Base-by-base conservation (phyloP, 2,888 invertebrate genomes). In the Xestobium rufovillosum region DNA sequence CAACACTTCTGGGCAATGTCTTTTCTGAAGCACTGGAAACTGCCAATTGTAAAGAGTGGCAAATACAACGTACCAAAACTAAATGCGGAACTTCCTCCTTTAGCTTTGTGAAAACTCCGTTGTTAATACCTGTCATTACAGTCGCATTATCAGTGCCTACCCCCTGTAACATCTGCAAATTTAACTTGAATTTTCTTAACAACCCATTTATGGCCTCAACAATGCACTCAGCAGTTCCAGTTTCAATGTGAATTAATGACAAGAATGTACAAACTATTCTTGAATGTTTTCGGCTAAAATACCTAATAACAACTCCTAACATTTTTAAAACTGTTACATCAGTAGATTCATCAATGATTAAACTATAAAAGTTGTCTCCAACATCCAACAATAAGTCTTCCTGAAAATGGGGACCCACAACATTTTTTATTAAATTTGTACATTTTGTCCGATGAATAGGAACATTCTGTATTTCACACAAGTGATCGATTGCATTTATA, bases 131-230 rank as follows among this genome's bases (percentile, higher is more conserved):
- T 6, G 46, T 41, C 59, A 63, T 62, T 2, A 56, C 58, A 11
- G 54, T 49, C 3, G 56, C 56, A 47, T 60, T 60, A 36, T 63
- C 60, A 15, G 55, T 57, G 9, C 59, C 60, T 34, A 59, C 51
- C 19, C 53, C 57, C 42, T 45, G 12, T 14, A 35, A 28, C 16
- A n/a, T n/a, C n/a, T n/a, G n/a, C n/a, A n/a, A n/a, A n/a, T n/a
- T n/a, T n/a, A n/a, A n/a, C n/a, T 33, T 33, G 31, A 26, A 41
- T 38, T 42, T 41, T 25, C 26, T 17, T 17, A 47, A 28, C 4
- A 37, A 31, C 14, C 14, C 15, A 29, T 39, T 37, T 13, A 46
- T 38, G 4, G 43, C 44, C 19, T 25, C 15, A 26, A 40, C 36
- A 39, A 51, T 46, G n/a, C 30, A 37, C 11, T 47, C 42, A 15